Percentiles rank a stretch among this genome's conserved stretches.
phyloP scores from a whole-genome alignment of 2,113 vertebrate species.

The Tauraco erythrolophus region DNA sequence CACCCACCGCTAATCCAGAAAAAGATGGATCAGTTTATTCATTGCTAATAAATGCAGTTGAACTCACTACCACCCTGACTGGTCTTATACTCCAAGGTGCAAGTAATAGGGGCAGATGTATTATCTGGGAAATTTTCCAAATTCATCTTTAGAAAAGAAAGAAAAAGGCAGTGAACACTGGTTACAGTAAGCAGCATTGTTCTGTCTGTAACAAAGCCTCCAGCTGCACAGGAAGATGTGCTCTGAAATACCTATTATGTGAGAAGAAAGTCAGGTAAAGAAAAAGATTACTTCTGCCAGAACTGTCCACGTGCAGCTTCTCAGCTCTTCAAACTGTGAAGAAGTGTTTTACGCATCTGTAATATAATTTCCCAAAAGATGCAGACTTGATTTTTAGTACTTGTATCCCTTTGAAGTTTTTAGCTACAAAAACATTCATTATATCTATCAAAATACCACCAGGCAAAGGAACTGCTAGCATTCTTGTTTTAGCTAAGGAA shows the following conservation, averaged over 20 bases:
- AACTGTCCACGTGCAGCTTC: background rate
- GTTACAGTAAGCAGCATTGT: conserved; percentile 16
- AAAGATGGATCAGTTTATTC: conserved; percentile 66
- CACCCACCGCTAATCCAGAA: conserved; percentile 46
- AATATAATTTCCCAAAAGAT: background rate
- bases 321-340: background rate
- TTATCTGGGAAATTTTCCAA: conserved; percentile 75
- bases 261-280: conserved; percentile 19
- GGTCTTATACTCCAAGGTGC: conserved; percentile 4
- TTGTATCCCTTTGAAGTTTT: background rate
- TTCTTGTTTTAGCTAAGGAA: background rate
- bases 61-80: background rate
- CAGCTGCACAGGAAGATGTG: conserved; percentile 54
- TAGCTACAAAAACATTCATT: background rate
- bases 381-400: background rate
- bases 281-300: background rate
- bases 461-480: background rate
- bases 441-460: background rate
- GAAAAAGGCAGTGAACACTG: background rate
- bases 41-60: conserved; percentile 65
- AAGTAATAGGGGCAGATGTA: conserved; percentile 66
- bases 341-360: background rate
- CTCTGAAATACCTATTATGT: background rate
- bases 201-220: conserved; percentile 55
- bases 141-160: conserved; percentile 48